phyloP scores from a whole-genome alignment of 30 jellyfish, hydroid and myxozoan species.

The Aurelia sp. region DNA sequence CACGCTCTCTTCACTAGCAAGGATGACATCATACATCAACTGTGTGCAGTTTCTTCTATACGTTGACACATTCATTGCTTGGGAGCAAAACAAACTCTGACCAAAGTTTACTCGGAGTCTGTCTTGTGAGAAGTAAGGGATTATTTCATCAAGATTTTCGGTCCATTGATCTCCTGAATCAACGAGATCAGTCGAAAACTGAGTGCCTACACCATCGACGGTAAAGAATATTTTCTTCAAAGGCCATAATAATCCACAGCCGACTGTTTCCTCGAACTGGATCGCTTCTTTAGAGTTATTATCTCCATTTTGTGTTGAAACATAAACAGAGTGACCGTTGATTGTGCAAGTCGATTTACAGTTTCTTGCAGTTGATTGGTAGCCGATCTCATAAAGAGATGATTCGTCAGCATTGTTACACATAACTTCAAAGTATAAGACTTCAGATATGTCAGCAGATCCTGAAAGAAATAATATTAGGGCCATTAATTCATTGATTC shows the following conservation, averaged over 20 bases:
- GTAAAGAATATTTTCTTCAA: conserved; percentile 54
- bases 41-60: conserved; percentile 35
- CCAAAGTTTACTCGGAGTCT: conserved; percentile 69
- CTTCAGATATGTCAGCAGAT: conserved; percentile 29
- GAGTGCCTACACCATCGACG: conserved; percentile 65
- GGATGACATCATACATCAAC: conserved; percentile 25
- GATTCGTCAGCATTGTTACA: neutral
- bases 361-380: conserved; percentile 43
- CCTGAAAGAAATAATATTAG: conserved; percentile 1
- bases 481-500: neutral
- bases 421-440: conserved; percentile 40
- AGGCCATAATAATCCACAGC: conserved; percentile 85
- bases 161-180: conserved; percentile 29
- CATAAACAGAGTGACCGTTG: conserved; percentile 8
- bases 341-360: conserved; percentile 2
- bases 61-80: conserved; percentile 53
- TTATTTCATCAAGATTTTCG: conserved; percentile 56
- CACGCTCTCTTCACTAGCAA: conserved; percentile 33
- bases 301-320: conserved; percentile 5
- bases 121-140: conserved; percentile 63
- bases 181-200: conserved; percentile 11
- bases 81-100: conserved; percentile 51
- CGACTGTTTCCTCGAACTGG: conserved; percentile 54
- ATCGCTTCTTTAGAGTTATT: neutral
- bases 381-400: conserved; percentile 45